phyloP scores from a whole-genome alignment of 2,113 vertebrate species.

The Anarrhichthys ocellatus region DNA sequence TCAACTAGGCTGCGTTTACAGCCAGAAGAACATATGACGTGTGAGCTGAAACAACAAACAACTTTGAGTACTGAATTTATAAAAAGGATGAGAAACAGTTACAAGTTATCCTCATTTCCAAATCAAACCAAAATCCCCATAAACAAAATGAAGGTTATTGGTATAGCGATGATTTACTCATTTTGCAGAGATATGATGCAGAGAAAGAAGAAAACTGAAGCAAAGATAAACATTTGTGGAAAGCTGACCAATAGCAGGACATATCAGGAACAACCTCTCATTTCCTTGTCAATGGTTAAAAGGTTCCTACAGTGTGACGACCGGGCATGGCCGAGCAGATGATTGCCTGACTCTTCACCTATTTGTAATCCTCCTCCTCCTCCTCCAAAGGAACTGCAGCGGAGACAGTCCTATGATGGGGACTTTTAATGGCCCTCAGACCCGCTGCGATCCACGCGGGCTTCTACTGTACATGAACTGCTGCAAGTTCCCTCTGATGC shows the following conservation, averaged over 20 bases:
- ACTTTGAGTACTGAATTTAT: not conserved
- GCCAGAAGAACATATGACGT: not conserved
- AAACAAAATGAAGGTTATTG: not conserved
- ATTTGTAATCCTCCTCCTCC: conserved; percentile 32
- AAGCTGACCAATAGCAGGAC: not conserved
- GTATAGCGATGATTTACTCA: not conserved
- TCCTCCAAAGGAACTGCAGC: conserved; percentile 37
- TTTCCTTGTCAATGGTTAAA: conserved; percentile 55
- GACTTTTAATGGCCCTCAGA: conserved; percentile 60
- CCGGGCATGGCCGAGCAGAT: not conserved
- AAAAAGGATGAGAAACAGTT: not conserved
- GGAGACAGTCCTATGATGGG: conserved; percentile 56
- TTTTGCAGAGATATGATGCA: conserved; percentile 2
- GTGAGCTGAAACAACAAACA: not conserved
- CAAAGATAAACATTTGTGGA: not conserved
- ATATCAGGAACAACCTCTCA: conserved; percentile 36
- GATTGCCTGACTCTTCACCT: conserved; percentile 43
- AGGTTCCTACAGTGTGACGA: not conserved
- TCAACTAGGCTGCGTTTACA: not conserved
- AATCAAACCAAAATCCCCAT: not conserved
- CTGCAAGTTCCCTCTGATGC: conserved; percentile 43
- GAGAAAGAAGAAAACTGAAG: not conserved
- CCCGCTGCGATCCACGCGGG: conserved; percentile 46
- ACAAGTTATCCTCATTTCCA: not conserved
- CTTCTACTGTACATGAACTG: conserved; percentile 27